A percentile compares a stretch with the other conserved stretches of the same genome.
phyloP scores from a whole-genome alignment of 2,797 vertebrate genomes.

The Fringilla coelebs region DNA sequence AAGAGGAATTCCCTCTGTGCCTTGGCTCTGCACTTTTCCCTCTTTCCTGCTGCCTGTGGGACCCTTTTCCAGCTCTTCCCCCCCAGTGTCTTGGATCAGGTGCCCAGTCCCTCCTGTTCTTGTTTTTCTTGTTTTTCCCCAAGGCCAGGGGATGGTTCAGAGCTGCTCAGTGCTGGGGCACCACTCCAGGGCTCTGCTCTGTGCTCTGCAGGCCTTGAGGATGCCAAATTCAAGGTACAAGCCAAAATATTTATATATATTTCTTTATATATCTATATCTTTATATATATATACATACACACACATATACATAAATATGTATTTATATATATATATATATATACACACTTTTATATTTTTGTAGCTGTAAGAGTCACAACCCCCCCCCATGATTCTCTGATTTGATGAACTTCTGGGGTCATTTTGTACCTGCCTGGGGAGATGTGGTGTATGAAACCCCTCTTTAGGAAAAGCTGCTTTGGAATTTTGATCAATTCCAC shows the following conservation, averaged over 20 bases:
- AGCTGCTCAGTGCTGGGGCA: not conserved
- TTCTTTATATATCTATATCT: too few relatives aligned
- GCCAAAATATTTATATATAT: not conserved
- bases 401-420: accelerated
- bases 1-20: not conserved
- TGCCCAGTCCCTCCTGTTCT: not conserved
- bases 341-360: too few relatives aligned
- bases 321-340: too few relatives aligned
- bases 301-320: too few relatives aligned
- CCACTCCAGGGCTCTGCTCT: not conserved
- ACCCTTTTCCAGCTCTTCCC: not conserved
- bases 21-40: not conserved
- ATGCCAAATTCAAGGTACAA: accelerated
- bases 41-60: not conserved
- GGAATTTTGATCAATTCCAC: not conserved
- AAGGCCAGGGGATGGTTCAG: accelerated
- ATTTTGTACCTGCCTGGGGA: not conserved
- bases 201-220: not conserved
- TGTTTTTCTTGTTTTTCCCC: not conserved
- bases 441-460: not conserved
- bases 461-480: not conserved
- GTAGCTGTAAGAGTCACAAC: too few relatives aligned
- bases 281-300: too few relatives aligned
- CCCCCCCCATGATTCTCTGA: accelerated
- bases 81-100: accelerated